Evolutionary conservation across 1,140 invertebrate species (phyloP).

Genomic region (Teleogryllus occipitalis): DNA sequence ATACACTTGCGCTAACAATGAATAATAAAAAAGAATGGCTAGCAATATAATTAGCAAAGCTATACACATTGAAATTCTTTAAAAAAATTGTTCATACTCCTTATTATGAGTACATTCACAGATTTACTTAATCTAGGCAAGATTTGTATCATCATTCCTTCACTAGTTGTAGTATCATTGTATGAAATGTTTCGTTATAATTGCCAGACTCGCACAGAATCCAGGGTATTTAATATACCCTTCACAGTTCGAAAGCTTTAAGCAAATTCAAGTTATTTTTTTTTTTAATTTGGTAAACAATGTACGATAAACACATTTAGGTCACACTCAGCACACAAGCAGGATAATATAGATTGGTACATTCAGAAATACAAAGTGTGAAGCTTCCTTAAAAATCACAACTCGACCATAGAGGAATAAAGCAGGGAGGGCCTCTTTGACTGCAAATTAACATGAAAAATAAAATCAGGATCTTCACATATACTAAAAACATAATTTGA

Average conservation of each 20-base stretch:
- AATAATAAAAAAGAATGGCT: conserved; percentile 7
- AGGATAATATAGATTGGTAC: neutral
- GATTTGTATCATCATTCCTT: conserved; percentile 11
- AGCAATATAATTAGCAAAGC: conserved; percentile 18
- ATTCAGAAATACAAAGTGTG: neutral
- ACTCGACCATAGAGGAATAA: neutral
- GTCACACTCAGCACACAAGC: neutral
- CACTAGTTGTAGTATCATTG: conserved; percentile 6
- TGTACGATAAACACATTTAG: neutral
- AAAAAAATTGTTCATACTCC: conserved; percentile 1
- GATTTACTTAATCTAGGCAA: conserved; percentile 7
- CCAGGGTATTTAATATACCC: conserved; percentile 9
- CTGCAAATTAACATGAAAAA: neutral
- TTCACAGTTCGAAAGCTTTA: neutral
- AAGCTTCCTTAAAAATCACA: neutral
- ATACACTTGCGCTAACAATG: conserved; percentile 19
- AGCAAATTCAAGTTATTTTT: neutral
- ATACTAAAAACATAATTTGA: no score
- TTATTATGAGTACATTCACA: conserved; percentile 9
- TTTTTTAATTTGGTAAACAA: neutral
- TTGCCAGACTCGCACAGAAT: conserved; percentile 4
- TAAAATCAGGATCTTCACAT: no score
- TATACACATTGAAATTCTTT: conserved; percentile 15
- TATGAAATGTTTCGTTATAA: conserved; percentile 11
- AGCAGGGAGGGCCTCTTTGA: neutral